Conservation (phyloP, 2,888 invertebrate species). For the Nephrotoma flavescens region DNA sequence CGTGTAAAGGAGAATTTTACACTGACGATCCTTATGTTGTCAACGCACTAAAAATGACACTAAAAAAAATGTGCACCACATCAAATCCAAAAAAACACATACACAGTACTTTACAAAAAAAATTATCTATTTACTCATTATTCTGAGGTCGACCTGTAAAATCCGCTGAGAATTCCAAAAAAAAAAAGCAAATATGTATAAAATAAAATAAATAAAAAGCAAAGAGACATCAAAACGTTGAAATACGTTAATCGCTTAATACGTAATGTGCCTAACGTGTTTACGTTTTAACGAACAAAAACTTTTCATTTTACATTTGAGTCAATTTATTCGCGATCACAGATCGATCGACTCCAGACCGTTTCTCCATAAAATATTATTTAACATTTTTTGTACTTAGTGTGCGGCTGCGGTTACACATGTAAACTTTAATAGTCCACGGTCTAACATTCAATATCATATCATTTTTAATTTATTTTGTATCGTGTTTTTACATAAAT, state of each 20-base stretch:
- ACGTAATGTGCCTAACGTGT: neutral
- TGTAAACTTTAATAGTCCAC: no score
- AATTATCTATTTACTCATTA: neutral
- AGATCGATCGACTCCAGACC: neutral
- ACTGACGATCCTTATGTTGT: no score
- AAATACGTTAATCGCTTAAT: neutral
- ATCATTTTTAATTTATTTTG: no score
- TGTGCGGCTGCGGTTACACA: no score
- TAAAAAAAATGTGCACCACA: no score
- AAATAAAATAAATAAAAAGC: neutral
- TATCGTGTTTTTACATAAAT: no score
- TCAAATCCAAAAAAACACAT: no score
- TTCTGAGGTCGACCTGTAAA: neutral
- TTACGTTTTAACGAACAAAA: neutral
- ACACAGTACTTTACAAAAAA: neutral
- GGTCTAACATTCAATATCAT: no score
- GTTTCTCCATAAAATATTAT: neutral
- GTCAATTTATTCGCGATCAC: neutral
- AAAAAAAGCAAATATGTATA: neutral
- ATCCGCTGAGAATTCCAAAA: neutral
- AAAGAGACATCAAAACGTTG: neutral
- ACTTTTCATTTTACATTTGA: neutral
- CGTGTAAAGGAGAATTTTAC: no score
- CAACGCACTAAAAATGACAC: no score
- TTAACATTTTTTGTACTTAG: neutral